Evolutionary conservation across 2,888 invertebrate species (phyloP).

Genomic region (Mactromeris polynyma): DNA sequence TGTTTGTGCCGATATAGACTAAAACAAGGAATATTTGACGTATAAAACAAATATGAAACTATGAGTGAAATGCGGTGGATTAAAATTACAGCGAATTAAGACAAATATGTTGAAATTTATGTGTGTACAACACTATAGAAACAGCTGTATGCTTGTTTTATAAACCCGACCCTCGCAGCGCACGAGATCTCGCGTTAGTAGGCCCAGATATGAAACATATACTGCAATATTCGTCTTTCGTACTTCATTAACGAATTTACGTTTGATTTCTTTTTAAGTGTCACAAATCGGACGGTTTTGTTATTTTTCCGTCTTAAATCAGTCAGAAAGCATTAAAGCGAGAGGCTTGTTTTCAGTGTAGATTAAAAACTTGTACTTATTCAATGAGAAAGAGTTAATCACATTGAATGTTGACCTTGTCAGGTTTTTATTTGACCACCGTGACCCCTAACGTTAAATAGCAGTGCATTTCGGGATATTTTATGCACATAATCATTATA

Average conservation of each 20-base stretch:
- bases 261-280: slow-evolving; percentile 20
- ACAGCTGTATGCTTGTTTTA: not conserved
- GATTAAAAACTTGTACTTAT: not conserved
- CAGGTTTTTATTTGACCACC: not conserved
- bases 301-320: not conserved
- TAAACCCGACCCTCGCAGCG: not conserved
- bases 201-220: not conserved
- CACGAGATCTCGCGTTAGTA: slow-evolving; percentile 1
- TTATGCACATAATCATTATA: not conserved
- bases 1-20: not conserved
- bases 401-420: not conserved
- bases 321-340: slow-evolving; percentile 1
- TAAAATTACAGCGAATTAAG: not conserved
- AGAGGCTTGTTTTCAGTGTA: slow-evolving; percentile 9
- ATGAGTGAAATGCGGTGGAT: not conserved
- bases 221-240: not conserved
- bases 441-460: not conserved
- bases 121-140: not conserved
- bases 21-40: not conserved
- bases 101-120: not conserved
- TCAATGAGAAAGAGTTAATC: slow-evolving; percentile 2
- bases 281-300: slow-evolving; percentile 15
- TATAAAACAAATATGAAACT: not conserved
- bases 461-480: not conserved
- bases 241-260: slow-evolving; percentile 11